Percentiles rank a stretch among this genome's conserved stretches.
Evolutionary conservation across 2,888 invertebrate genomes (phyloP).

Genomic region (Caradrina clavipalpis): DNA sequence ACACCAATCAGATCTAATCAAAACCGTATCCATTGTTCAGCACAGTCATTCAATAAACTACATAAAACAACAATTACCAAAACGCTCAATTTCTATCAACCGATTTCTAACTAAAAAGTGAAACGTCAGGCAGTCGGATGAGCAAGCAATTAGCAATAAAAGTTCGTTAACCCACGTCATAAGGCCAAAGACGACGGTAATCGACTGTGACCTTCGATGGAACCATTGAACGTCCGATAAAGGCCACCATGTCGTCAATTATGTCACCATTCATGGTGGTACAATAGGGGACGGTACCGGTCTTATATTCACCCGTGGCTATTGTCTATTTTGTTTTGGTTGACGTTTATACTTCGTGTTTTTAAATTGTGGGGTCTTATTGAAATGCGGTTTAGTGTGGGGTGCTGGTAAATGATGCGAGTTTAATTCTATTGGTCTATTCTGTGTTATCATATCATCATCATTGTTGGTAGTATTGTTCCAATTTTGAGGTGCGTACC

Average conservation of each 20-base stretch:
- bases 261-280: constrained; percentile 73
- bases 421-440: constrained; percentile 17
- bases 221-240: constrained; percentile 67
- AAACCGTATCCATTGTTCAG: constrained; percentile 19
- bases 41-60: constrained; percentile 25
- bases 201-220: constrained; percentile 71
- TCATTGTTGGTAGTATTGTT: neutral
- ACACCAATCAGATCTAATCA: constrained; percentile 26
- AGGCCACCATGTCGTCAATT: constrained; percentile 71
- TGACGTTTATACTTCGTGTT: constrained; percentile 47
- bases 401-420: constrained; percentile 21
- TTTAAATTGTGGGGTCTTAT: constrained; percentile 42
- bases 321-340: constrained; percentile 61
- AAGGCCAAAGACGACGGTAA: constrained; percentile 59
- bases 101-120: constrained; percentile 59
- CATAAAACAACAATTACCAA: constrained; percentile 32
- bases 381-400: constrained; percentile 28
- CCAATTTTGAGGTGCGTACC: neutral
- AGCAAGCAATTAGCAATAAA: constrained; percentile 55
- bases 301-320: constrained; percentile 44
- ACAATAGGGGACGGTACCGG: constrained; percentile 67
- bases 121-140: constrained; percentile 48
- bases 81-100: constrained; percentile 42
- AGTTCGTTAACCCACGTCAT: constrained; percentile 68
- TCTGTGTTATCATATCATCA: neutral